Percentiles rank a stretch among this genome's conserved stretches.
phyloP scores from a whole-genome alignment of 2,113 vertebrate genomes.

The Nibea coibor region DNA sequence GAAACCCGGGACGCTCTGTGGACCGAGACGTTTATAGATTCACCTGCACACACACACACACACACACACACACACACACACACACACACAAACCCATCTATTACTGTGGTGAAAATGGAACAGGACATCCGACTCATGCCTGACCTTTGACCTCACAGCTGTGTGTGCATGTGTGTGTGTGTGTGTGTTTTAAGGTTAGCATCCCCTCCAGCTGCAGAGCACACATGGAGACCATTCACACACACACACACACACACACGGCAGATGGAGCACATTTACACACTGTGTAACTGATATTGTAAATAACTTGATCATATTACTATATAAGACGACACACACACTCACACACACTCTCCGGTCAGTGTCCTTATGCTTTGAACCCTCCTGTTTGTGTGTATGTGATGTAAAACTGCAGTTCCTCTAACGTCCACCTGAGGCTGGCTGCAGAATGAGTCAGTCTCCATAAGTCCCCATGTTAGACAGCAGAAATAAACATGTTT shows the following conservation, averaged over 20 bases:
- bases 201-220: constrained; percentile 43
- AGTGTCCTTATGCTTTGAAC: too few species aligned
- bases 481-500: too few species aligned
- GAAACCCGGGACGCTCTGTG: too few species aligned
- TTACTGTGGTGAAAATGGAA: constrained; percentile 44
- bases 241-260: constrained; percentile 10
- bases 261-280: constrained; percentile 7
- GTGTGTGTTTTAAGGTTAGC: constrained; percentile 24
- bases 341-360: too few species aligned
- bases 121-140: constrained; percentile 18
- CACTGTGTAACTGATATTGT: constrained; percentile 43
- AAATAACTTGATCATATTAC: constrained; percentile 46
- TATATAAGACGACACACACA: constrained; percentile 11
- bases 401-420: too few species aligned
- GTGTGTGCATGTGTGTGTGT: constrained; percentile 18
- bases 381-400: too few species aligned
- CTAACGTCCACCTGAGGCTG: too few species aligned
- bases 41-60: constrained; percentile 16
- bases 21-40: too few species aligned
- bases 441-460: too few species aligned
- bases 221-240: constrained; percentile 43
- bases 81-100: constrained; percentile 16
- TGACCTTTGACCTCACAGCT: constrained; percentile 48
- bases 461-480: too few species aligned
- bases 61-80: constrained; percentile 19